Evolutionary conservation across 2,113 vertebrate species (phyloP), one percentile per base, ranked within the genome.

Genomic region (human): DNA sequence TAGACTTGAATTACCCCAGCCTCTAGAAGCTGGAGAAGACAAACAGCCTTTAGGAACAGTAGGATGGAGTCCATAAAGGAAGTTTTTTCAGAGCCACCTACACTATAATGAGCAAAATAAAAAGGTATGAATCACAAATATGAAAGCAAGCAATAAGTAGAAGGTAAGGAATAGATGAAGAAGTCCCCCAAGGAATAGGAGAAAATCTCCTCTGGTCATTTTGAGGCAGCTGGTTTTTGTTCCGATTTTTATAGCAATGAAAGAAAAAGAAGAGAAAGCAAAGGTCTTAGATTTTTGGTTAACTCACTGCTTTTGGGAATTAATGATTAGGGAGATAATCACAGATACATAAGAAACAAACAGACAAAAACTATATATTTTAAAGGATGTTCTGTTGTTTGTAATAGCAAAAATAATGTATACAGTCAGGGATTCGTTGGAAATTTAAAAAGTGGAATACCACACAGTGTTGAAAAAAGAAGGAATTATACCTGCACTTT

Each of bases 211-310:
- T 73, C 57, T 85, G 45, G 55, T 25, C 43, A 61, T 91, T 96
- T 32, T 27, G 82, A 91, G 59, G 61, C 13, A 83, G 35, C 23
- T 94, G 8, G 6, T 50, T 96, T 97, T 48, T 84, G 70, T 52
- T 10, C 20, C 73, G 43, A 43, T 75, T 93, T 90, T 88, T 90
- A 68, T 64, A 79, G 32, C n/a, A 90, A 35, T 27, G 43, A 66
- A 92, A 84, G 50, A 85, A 50, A 87, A 90, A 73, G 32, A 45
- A 75, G 83, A 61, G 55, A 88, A 97, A 89, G 50, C 66, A 92
- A 92, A 48, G 11, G 5, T 52, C 22, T 92, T 94, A 52, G 85
- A 75, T 83, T 17, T 96, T 88, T 90, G 35, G 87, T 87, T 73
- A 90, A 75, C 25, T 84, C 22, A 87, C 66, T 22, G n/a, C 76